phyloP scores from a whole-genome alignment of 2,113 vertebrate genomes.

The Turdus rufiventris region DNA sequence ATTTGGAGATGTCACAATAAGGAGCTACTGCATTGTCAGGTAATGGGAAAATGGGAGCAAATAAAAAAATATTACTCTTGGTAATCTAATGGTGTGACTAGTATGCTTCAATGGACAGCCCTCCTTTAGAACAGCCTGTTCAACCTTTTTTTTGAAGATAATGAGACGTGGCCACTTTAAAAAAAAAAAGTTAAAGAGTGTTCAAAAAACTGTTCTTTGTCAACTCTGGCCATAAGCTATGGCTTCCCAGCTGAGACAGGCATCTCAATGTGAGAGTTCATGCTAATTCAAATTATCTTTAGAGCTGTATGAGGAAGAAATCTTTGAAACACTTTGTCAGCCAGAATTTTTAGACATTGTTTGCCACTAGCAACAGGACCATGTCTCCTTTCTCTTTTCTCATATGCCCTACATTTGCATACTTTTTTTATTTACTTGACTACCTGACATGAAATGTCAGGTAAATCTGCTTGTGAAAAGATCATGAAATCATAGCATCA shows the following conservation, averaged over 20 bases:
- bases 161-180: neutral
- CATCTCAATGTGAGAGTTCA: neutral
- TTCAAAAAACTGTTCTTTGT: neutral
- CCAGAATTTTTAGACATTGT: neutral
- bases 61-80: neutral
- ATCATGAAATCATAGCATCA: neutral
- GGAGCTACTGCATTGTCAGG: neutral
- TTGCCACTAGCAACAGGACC: neutral
- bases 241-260: neutral
- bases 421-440: neutral
- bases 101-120: neutral
- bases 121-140: neutral
- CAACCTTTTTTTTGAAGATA: neutral
- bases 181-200: neutral
- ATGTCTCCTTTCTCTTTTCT: neutral
- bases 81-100: neutral
- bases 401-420: neutral
- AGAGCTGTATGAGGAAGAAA: neutral
- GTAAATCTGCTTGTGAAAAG: neutral
- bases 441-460: neutral
- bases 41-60: neutral
- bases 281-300: neutral
- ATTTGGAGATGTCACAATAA: neutral
- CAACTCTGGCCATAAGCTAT: neutral
- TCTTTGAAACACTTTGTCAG: neutral